Evolutionary conservation across 1,140 invertebrate species (phyloP), one percentile per base, ranked within the genome.

Genomic region (Papilio aristodemus): DNA sequence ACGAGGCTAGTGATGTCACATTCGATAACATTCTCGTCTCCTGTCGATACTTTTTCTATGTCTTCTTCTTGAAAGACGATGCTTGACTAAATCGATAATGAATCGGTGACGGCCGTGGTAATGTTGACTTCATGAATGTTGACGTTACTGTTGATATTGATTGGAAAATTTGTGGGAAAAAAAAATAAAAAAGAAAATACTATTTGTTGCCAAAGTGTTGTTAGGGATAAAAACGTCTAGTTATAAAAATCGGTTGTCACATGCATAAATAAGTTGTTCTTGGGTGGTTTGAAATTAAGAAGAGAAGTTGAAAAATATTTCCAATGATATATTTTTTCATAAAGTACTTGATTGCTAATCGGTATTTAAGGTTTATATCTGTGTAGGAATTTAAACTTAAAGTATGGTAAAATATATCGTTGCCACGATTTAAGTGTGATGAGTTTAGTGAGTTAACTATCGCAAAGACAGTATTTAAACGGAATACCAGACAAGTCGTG

Each of bases 241-340:
- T 88, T 91, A 85, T 89, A 88, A 85, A 86, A 88, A 86, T 88
- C 87, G 89, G 86, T 91, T 91, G 89, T 89, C 89, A 83, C 87
- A 83, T 90, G 81, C 87, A 91, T 91, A 88, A 89, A 86, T 89
- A 87, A 89, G 85, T 89, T 91, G 86, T 89, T 91, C 89, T 90
- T 87, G 84, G 77, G 80, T 83, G 88, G 85, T 90, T 85, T 83
- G 87, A 85, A 79, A 83, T 87, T 87, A 89, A 89, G 85, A 79
- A 88, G 82, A 88, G 73, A 87, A 84, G 85, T 90, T 89, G 87
- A 90, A 87, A 83, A 89, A 90, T 90, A 90, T 91, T 91, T 89
- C 89, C 87, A 85, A 90, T 90, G 82, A 90, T 91, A 91, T 91
- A 91, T 91, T 91, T 91, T 91, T 91, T 90, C 89, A 91, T 91